Base-by-base conservation (phyloP, 2,888 invertebrate species). In the Drosophila nr. fundita region DNA sequence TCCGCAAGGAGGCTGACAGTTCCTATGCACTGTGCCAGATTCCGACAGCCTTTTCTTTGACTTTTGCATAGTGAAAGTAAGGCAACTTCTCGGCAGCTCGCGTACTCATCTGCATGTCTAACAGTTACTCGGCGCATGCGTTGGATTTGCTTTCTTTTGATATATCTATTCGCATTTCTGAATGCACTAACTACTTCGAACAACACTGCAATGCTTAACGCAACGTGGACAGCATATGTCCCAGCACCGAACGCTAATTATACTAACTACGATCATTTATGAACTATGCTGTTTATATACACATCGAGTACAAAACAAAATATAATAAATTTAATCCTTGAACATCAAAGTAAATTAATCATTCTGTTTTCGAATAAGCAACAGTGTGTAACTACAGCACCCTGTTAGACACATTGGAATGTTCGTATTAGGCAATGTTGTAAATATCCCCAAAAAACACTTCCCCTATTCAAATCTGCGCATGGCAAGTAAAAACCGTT, bases 81-180 rank as follows among this genome's bases (percentile, higher is more conserved):
- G 72, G 49, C 55, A 60, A 49, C 27, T 29, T 13, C 40, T 72
- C 42, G 42, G 59, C 36, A 40, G 5, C 4, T 72, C 49, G 58
- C 27, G 27, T 42, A 7, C 11, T 18, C 32, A 53, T 66, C 65
- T 45, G 58, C 61, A 36, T 40, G n/a, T n/a, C 5, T 27, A 11
- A 15, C 18, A 18, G 53, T 53, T 54, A 42, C 49, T 54, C 54
- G 54, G 52, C 85, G 85, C 85, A 76, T 79, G 85, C 89, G 87
- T 60, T 36, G 48, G 29, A 59, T 45, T 38, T 55, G n/a, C 53
- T 57, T 55, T 53, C 8, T 68, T 74, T 64, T 69, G 68, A 76
- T 67, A 48, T 72, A 79, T 84, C 32, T 61, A 63, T 38, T 65
- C 67, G 50, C 60, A 68, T 65, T 34, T 73, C 27, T 50, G 38